Evolutionary conservation across 2,888 invertebrate species (phyloP).

Genomic region (Idaea dimidiata): DNA sequence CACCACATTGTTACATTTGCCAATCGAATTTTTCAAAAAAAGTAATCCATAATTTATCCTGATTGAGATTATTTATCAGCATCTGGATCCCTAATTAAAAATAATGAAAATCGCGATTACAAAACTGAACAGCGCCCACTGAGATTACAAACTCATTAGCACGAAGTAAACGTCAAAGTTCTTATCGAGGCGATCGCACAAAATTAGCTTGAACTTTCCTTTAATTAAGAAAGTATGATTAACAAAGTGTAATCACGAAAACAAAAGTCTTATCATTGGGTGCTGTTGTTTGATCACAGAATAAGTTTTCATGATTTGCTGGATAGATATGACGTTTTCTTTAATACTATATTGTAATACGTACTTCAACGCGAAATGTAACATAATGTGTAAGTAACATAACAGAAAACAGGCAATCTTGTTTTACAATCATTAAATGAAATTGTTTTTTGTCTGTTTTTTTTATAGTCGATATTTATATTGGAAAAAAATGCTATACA

Average conservation of each 20-base stretch:
- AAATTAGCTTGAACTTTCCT: slow-evolving; percentile 70
- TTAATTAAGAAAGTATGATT: slow-evolving; percentile 80
- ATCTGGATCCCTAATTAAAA: slow-evolving; percentile 30
- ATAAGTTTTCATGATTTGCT: slow-evolving; percentile 2
- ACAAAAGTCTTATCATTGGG: slow-evolving; percentile 75
- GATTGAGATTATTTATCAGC: slow-evolving; percentile 6
- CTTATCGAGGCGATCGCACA: slow-evolving; percentile 66
- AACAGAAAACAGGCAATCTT: too few species aligned
- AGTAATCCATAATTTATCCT: slow-evolving; percentile 6
- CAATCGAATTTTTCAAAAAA: background rate
- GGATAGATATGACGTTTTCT: slow-evolving; percentile 15
- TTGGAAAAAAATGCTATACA: too few species aligned
- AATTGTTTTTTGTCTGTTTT: too few species aligned
- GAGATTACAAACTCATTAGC: slow-evolving; percentile 64
- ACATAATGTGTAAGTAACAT: background rate
- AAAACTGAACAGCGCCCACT: slow-evolving; percentile 39
- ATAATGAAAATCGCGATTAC: slow-evolving; percentile 49
- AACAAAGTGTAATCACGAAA: slow-evolving; percentile 76
- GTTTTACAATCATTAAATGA: too few species aligned
- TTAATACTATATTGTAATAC: background rate
- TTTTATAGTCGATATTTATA: too few species aligned
- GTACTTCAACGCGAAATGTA: background rate
- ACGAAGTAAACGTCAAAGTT: slow-evolving; percentile 51
- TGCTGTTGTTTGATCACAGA: slow-evolving; percentile 34
- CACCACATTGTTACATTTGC: slow-evolving; percentile 15